Evolutionary conservation across 2,797 vertebrate genomes (phyloP).

Genomic region (Typhlichthys subterraneus): DNA sequence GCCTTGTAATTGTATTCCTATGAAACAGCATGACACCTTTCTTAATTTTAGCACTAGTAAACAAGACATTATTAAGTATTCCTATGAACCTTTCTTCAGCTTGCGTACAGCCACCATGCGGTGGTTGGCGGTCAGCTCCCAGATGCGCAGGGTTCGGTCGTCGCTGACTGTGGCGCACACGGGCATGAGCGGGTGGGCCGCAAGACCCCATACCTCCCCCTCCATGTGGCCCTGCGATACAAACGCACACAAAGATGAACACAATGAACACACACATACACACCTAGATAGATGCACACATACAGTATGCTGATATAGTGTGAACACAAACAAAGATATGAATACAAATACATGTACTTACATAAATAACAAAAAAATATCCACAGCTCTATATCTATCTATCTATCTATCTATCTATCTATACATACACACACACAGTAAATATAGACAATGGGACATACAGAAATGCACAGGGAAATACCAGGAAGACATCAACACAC

Average conservation of each 20-base stretch:
- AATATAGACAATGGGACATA: neutral
- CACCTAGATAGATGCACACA: conserved; percentile 4
- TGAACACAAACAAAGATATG: neutral
- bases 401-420: rapidly evolving
- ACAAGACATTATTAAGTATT: too few species aligned
- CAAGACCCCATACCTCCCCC: conserved; percentile 95
- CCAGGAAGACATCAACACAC: neutral
- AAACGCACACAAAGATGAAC: neutral
- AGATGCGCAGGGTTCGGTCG: conserved; percentile 93
- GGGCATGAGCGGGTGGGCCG: conserved; percentile 91
- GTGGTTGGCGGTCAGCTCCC: conserved; percentile 94
- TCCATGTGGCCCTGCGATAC: conserved; percentile 91
- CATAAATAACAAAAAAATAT: too few species aligned
- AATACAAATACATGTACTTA: neutral
- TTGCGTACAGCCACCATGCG: conserved; percentile 97
- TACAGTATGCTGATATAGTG: neutral
- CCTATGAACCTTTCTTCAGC: conserved; percentile 89
- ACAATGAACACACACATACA: conserved; percentile 14
- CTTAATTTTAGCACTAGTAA: conserved; percentile 81
- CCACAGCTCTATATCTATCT: too few species aligned
- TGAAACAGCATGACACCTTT: conserved; percentile 40
- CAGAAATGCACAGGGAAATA: neutral
- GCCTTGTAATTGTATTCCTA: too few species aligned
- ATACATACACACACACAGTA: neutral
- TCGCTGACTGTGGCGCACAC: conserved; percentile 97